These are phyloP conservation scores for Bufotes viridis DNA, from an alignment of 2,797 vertebrate species.

Conservation along the genomic window DNA sequence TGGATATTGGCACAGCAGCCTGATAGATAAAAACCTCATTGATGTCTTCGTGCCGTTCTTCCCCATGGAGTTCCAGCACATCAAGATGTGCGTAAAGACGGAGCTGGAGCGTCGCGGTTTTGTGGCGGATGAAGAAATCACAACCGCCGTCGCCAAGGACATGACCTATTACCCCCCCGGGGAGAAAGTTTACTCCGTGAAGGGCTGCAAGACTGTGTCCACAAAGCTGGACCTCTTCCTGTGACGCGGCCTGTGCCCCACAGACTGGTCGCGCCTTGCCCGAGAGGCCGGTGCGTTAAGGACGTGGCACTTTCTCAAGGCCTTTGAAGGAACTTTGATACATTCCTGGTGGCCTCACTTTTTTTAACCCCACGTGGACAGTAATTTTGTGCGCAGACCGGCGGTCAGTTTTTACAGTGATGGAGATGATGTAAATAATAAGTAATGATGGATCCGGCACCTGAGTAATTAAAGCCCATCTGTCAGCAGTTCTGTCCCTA, in stretches of 20 bases:
- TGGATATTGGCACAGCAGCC: conserved; percentile 90
- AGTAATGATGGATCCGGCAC: background rate
- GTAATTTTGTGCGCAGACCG: background rate
- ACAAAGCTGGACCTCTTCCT: conserved; percentile 82
- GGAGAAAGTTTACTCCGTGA: conserved; percentile 86
- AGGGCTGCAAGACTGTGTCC: conserved; percentile 93
- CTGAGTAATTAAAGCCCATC: background rate
- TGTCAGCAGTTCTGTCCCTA: too few species aligned
- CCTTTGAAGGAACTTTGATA: background rate
- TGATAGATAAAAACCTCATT: conserved; percentile 93
- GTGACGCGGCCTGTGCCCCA: background rate
- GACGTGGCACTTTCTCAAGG: background rate
- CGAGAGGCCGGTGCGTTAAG: background rate
- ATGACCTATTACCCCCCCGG: conserved; percentile 89
- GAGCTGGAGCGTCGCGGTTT: conserved; percentile 79
- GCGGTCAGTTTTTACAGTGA: background rate
- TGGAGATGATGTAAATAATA: background rate
- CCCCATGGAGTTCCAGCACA: conserved; percentile 89
- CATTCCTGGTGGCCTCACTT: background rate
- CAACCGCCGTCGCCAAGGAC: conserved; percentile 80
- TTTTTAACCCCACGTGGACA: background rate
- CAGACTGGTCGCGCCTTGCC: too few species aligned
- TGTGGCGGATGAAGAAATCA: conserved; percentile 67
- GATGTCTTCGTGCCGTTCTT: conserved; percentile 96
- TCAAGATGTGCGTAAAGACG: conserved; percentile 85